phyloP scores from a whole-genome alignment of 2,113 vertebrate species.

The Serinus canaria region DNA sequence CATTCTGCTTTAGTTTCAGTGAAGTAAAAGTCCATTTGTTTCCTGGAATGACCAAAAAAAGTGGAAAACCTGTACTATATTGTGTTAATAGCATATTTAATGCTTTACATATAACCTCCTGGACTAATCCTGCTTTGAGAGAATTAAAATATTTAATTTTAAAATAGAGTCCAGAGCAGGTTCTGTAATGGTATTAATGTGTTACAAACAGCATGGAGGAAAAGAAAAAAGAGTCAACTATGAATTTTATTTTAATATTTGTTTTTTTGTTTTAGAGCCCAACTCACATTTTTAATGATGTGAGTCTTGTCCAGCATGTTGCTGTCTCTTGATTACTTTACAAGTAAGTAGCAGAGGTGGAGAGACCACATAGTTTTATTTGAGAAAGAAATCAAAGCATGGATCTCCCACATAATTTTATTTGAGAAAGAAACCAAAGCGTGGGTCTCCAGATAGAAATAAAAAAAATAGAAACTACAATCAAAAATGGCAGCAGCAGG shows the following conservation, averaged over 20 bases:
- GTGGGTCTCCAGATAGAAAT: background rate
- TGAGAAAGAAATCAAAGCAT: background rate
- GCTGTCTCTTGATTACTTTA: background rate
- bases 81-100: background rate
- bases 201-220: background rate
- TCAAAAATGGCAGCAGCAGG: background rate
- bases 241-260: background rate
- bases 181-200: background rate
- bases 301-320: background rate
- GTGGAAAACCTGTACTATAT: background rate
- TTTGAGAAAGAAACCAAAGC: background rate
- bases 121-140: background rate
- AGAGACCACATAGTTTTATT: background rate
- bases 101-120: background rate
- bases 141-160: background rate
- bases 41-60: background rate
- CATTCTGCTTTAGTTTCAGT: background rate
- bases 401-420: background rate
- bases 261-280: background rate
- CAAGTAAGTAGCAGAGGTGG: background rate
- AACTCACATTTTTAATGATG: background rate
- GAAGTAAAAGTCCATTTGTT: background rate
- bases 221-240: accelerated
- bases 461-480: background rate
- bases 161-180: background rate